These are phyloP conservation scores for Pygoscelis adeliae DNA, from an alignment of 2,113 vertebrate species.

Conservation along the genomic window DNA sequence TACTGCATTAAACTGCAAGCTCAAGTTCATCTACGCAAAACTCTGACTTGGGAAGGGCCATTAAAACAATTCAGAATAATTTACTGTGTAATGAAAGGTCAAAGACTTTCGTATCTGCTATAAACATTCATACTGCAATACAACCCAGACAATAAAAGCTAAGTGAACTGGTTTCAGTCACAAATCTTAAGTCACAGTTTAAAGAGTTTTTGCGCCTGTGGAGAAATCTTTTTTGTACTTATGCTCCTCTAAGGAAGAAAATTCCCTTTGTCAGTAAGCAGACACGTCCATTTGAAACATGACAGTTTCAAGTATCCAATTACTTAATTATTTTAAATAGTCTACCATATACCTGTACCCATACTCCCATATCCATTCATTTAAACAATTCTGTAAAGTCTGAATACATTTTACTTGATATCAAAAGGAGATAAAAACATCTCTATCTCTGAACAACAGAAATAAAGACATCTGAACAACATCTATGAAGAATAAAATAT, in stretches of 20 bases:
- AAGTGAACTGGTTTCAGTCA: neutral
- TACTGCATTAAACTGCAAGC: neutral
- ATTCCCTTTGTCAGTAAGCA: neutral
- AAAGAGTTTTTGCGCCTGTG: neutral
- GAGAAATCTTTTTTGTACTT: neutral
- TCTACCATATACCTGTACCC: neutral
- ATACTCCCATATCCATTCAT: neutral
- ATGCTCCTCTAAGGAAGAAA: neutral
- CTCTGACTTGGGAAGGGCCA: neutral
- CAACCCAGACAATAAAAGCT: neutral
- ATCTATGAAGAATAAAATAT: neutral
- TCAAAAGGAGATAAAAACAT: neutral
- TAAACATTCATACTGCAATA: conserved; percentile 11
- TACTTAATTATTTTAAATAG: neutral
- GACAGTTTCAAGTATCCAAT: neutral
- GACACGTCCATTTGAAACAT: neutral
- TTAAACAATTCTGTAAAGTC: neutral
- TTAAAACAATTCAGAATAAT: conserved; percentile 13
- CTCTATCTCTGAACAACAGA: neutral
- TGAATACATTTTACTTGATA: neutral
- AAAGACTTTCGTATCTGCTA: neutral
- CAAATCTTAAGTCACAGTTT: neutral
- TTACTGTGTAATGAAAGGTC: conserved; percentile 5
- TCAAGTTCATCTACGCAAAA: neutral
- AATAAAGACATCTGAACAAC: neutral